Percentiles rank a stretch among this genome's conserved stretches.
phyloP scores from a whole-genome alignment of 1,140 invertebrate species.

The Lanistes nyassanus region DNA sequence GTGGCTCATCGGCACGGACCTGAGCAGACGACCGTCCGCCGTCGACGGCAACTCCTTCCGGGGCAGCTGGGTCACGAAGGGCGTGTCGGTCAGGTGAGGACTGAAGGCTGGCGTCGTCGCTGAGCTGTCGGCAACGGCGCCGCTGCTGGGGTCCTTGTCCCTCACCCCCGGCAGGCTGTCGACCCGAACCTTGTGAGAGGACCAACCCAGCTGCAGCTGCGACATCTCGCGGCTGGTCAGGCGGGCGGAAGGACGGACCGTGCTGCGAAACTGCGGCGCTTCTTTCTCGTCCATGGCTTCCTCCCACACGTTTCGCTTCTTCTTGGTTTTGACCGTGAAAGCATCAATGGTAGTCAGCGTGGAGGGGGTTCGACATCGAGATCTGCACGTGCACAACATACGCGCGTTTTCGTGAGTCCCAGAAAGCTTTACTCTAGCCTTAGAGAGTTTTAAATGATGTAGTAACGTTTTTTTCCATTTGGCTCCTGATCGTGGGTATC shows the following conservation, averaged over 20 bases:
- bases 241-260: slow-evolving; percentile 43
- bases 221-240: slow-evolving; percentile 42
- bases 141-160: not conserved
- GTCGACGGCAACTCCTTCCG: slow-evolving; percentile 8
- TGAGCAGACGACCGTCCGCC: slow-evolving; percentile 21
- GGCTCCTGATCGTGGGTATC: too few species aligned
- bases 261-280: slow-evolving; percentile 43
- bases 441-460: too few species aligned
- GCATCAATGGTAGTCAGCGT: slow-evolving; percentile 55
- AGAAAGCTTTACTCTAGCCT: too few species aligned
- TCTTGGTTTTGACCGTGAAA: slow-evolving; percentile 46
- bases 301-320: slow-evolving; percentile 58
- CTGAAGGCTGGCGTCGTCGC: too few species aligned
- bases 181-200: slow-evolving; percentile 45
- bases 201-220: slow-evolving; percentile 47
- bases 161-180: slow-evolving; percentile 2
- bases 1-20: slow-evolving; percentile 11
- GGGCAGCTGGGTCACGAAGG: slow-evolving; percentile 23
- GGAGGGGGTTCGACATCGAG: slow-evolving; percentile 50
- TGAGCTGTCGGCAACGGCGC: not conserved
- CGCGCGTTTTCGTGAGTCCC: too few species aligned
- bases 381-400: not conserved
- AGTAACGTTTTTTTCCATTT: too few species aligned
- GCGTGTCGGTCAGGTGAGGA: not conserved
- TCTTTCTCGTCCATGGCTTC: slow-evolving; percentile 42